A percentile compares a stretch with the other conserved stretches of the same genome.
phyloP scores from a whole-genome alignment of 2,113 vertebrate genomes.

The Pyxicephalus adspersus region DNA sequence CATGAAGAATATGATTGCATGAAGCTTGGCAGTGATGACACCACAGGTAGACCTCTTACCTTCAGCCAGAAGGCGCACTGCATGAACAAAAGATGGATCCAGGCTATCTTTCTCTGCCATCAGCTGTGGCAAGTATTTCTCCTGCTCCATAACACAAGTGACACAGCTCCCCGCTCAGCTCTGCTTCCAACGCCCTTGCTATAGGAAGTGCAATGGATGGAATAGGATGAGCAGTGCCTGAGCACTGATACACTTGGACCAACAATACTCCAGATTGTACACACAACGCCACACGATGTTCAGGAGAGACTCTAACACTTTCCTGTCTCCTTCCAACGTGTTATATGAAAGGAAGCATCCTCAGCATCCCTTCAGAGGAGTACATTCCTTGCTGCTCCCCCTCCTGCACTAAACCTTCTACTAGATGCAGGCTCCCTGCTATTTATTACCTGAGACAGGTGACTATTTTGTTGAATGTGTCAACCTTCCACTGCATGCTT shows the following conservation, averaged over 20 bases:
- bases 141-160: slow-evolving; percentile 82
- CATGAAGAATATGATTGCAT: neutral
- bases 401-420: no score
- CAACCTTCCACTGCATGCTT: no score
- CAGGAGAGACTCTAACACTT: neutral
- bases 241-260: neutral
- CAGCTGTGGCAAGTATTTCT: slow-evolving; percentile 91
- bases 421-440: no score
- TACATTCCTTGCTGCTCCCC: no score
- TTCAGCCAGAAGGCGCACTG: slow-evolving; percentile 88
- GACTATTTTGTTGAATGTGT: no score
- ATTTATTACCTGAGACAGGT: no score
- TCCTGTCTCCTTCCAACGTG: neutral
- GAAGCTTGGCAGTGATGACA: neutral
- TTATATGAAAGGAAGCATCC: no score
- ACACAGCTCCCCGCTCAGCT: neutral
- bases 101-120: slow-evolving; percentile 89
- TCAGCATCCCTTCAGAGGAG: no score
- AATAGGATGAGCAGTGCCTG: neutral
- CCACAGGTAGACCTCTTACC: slow-evolving; percentile 73
- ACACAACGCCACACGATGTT: neutral
- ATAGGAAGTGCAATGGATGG: neutral
- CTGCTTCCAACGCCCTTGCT: neutral
- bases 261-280: slow-evolving; percentile 8
- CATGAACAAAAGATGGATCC: slow-evolving; percentile 90